A percentile compares a stretch with the other conserved stretches of the same genome.
Evolutionary conservation across 2,113 vertebrate species (phyloP).

Genomic region (Colaptes auratus): DNA sequence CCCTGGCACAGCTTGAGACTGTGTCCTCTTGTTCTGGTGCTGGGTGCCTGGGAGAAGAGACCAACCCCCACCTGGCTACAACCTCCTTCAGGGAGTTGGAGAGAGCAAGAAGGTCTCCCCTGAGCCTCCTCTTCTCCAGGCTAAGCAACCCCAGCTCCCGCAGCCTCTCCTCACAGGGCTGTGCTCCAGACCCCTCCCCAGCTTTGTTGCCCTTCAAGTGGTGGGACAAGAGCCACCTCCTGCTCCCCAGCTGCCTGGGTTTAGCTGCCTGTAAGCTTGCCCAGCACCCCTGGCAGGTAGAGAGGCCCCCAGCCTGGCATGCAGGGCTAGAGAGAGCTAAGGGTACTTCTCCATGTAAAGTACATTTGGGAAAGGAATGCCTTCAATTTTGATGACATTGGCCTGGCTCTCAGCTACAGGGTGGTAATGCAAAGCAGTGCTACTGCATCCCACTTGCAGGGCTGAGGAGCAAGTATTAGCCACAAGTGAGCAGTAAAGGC

Average conservation of each 20-base stretch:
- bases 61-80: no score
- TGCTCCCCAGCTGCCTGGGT: constrained; percentile 19
- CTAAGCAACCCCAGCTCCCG: no score
- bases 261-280: constrained; percentile 26
- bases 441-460: constrained; percentile 34
- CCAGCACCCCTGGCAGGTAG: constrained; percentile 26
- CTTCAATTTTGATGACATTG: constrained; percentile 53
- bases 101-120: no score
- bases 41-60: no score
- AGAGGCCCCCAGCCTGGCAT: constrained; percentile 23
- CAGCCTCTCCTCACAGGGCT: no score
- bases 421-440: constrained; percentile 19
- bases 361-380: constrained; percentile 55
- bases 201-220: constrained; percentile 32
- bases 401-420: constrained; percentile 6
- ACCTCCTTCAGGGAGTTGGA: no score
- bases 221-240: not conserved
- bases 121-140: no score
- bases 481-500: constrained; percentile 54
- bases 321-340: constrained; percentile 21
- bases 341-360: constrained; percentile 19
- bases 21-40: no score
- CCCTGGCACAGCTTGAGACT: no score
- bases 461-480: constrained; percentile 45
- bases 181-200: no score